Evolutionary conservation across 2,113 vertebrate species (phyloP).

Genomic region (Alectura lathami): DNA sequence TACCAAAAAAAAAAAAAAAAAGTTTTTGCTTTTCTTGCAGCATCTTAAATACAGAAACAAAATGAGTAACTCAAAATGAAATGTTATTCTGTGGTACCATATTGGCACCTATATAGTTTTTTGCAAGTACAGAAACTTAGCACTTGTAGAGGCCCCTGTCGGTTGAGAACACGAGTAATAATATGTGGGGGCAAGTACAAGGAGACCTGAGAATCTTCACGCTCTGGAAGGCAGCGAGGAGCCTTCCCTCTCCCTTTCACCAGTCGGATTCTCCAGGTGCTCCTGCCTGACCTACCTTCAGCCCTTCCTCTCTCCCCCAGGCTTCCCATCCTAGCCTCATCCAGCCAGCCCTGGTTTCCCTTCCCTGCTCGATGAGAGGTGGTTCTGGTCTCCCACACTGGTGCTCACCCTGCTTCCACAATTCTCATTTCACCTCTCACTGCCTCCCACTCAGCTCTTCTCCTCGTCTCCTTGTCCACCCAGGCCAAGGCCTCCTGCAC

Average conservation of each 20-base stretch:
- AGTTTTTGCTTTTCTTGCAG: neutral
- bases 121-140: neutral
- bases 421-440: neutral
- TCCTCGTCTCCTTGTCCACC: neutral
- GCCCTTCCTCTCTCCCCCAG: neutral
- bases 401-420: neutral
- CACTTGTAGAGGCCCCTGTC: neutral
- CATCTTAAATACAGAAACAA: neutral
- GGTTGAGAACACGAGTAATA: neutral
- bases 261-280: accelerated
- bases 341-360: neutral
- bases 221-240: accelerated
- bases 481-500: neutral
- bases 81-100: neutral
- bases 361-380: neutral
- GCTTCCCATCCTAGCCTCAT: neutral
- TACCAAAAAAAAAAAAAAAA: too few relatives aligned
- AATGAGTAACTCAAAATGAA: neutral
- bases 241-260: neutral
- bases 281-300: neutral
- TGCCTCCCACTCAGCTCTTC: neutral
- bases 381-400: neutral
- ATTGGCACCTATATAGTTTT: neutral
- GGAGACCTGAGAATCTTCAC: neutral
- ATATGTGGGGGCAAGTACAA: neutral